Evolutionary conservation across 92 coral and sea anemone species (phyloP).

Genomic region (Epizoanthus illoricatus): DNA sequence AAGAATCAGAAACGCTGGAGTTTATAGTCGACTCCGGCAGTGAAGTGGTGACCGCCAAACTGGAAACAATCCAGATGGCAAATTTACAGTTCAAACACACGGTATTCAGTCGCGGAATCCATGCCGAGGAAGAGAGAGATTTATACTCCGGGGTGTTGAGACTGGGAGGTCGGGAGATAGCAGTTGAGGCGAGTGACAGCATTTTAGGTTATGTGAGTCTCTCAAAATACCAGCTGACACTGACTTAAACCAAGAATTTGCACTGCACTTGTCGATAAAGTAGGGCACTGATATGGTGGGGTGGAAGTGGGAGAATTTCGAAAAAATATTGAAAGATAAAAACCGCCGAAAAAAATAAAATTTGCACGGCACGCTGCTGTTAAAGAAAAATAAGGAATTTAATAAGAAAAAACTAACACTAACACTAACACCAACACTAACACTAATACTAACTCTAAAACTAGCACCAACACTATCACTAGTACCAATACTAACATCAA

Average conservation of each 20-base stretch:
- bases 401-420: no score
- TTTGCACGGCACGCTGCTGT: not conserved
- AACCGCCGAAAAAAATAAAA: not conserved
- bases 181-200: constrained; percentile 65
- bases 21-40: constrained; percentile 86
- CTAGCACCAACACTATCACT: not conserved
- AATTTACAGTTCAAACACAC: constrained; percentile 41
- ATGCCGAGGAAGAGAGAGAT: constrained; percentile 50
- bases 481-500: not conserved
- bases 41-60: constrained; percentile 75
- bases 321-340: not conserved
- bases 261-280: not conserved
- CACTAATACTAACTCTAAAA: not conserved
- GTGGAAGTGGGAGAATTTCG: not conserved
- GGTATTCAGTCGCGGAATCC: constrained; percentile 74
- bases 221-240: not conserved
- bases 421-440: not conserved
- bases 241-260: no score
- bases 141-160: constrained; percentile 54
- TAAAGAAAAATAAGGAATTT: no score
- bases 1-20: constrained; percentile 45
- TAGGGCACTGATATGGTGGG: not conserved
- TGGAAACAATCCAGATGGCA: constrained; percentile 32
- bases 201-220: not conserved
- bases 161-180: constrained; percentile 63